Percentiles rank a stretch among this genome's conserved stretches.
phyloP scores from a whole-genome alignment of 2,888 invertebrate genomes.

The Stictocephala bisonia region DNA sequence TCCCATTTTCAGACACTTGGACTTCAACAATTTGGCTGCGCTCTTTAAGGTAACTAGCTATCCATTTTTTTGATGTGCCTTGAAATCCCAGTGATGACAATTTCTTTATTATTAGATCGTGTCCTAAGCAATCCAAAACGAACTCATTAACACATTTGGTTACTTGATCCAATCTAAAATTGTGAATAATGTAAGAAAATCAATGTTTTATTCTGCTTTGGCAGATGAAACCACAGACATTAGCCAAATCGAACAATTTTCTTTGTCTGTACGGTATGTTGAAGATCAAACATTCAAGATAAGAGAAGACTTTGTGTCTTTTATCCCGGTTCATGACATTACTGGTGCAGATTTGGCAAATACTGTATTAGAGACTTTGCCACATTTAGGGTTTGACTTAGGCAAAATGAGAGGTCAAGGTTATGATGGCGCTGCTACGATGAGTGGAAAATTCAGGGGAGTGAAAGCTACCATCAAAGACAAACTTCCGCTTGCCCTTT shows the following conservation, averaged over 20 bases:
- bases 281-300: background rate
- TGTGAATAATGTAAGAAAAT: background rate
- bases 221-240: constrained; percentile 1
- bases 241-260: background rate
- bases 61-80: no score
- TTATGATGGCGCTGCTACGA: constrained; percentile 49
- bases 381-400: background rate
- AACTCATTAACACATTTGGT: constrained; percentile 14
- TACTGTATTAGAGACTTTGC: constrained; percentile 41
- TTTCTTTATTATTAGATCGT: no score
- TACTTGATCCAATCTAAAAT: background rate
- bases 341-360: constrained; percentile 38
- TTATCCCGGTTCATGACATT: background rate
- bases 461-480: constrained; percentile 32
- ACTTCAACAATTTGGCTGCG: no score
- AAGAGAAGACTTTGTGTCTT: background rate
- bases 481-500: constrained; percentile 71
- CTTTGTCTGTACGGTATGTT: background rate
- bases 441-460: constrained; percentile 46
- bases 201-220: background rate
- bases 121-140: constrained; percentile 53
- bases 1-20: no score
- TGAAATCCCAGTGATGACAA: no score
- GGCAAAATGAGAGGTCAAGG: constrained; percentile 47
- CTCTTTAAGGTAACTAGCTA: no score